phyloP scores from a whole-genome alignment of 2,888 invertebrate species.

The Hybos culiciformis region DNA sequence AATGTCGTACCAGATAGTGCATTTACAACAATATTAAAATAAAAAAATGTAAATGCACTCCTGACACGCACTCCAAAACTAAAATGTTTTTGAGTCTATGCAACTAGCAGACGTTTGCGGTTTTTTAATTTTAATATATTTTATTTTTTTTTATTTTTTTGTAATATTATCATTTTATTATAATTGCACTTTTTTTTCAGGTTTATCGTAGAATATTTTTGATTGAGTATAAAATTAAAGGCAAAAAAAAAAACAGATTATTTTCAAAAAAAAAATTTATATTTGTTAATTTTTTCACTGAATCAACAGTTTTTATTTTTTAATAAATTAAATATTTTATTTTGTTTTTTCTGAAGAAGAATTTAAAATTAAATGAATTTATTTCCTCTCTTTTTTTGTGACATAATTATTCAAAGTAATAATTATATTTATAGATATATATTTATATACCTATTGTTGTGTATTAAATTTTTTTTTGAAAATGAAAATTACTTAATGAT shows the following conservation, averaged over 20 bases:
- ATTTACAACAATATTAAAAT: conserved; percentile 72
- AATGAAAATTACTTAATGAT: too few relatives aligned
- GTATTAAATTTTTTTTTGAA: too few relatives aligned
- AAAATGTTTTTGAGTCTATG: conserved; percentile 13
- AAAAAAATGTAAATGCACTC: conserved; percentile 87
- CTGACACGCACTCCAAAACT: conserved; percentile 89
- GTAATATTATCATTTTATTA: not conserved
- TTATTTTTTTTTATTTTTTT: conserved; percentile 2
- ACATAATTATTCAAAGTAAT: too few relatives aligned
- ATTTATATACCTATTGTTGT: too few relatives aligned
- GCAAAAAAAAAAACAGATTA: not conserved
- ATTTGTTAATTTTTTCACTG: not conserved
- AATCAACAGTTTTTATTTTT: not conserved
- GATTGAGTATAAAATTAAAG: too few relatives aligned
- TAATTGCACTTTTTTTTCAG: too few relatives aligned
- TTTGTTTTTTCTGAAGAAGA: not conserved
- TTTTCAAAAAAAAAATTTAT: not conserved
- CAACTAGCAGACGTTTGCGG: too few relatives aligned
- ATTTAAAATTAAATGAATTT: too few relatives aligned
- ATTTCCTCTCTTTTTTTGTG: too few relatives aligned
- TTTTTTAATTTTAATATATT: not conserved
- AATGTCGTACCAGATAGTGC: conserved; percentile 99
- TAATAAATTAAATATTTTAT: not conserved
- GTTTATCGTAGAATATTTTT: too few relatives aligned
- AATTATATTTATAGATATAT: too few relatives aligned